These are phyloP conservation scores for Eupithecia exiguata DNA, from an alignment of 2,888 invertebrate species.

Conservation along the genomic window DNA sequence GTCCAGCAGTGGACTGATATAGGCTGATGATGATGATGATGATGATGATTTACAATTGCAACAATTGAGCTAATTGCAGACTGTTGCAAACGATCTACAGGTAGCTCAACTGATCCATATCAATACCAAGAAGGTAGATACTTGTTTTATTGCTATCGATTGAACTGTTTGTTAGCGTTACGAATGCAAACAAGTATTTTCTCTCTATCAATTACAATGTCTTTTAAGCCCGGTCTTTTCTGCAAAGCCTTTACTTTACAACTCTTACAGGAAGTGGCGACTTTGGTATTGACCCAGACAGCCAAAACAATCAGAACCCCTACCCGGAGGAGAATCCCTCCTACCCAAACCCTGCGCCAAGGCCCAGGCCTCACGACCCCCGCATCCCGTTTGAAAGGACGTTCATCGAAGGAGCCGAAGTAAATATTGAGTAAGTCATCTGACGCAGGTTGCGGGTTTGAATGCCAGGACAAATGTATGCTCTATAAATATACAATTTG, in stretches of 20 bases:
- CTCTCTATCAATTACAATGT: not conserved
- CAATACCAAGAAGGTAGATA: too few relatives aligned
- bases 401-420: not conserved
- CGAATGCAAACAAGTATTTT: not conserved
- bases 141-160: too few relatives aligned
- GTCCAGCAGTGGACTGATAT: too few relatives aligned
- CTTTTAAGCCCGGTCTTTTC: not conserved
- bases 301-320: conserved; percentile 24
- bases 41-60: too few relatives aligned
- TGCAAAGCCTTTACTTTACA: not conserved
- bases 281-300: conserved; percentile 36
- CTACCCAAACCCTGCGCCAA: not conserved
- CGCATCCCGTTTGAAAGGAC: not conserved
- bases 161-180: too few relatives aligned
- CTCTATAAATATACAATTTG: not conserved
- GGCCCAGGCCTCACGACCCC: not conserved
- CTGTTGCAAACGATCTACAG: too few relatives aligned
- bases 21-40: too few relatives aligned
- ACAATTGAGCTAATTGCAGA: too few relatives aligned
- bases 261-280: conserved; percentile 57
- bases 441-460: not conserved
- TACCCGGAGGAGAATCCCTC: conserved; percentile 26
- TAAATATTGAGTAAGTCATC: not conserved
- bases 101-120: too few relatives aligned
- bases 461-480: not conserved